Evolutionary conservation across 2,888 invertebrate species (phyloP).

Genomic region (Caenorhabditis wallacei): DNA sequence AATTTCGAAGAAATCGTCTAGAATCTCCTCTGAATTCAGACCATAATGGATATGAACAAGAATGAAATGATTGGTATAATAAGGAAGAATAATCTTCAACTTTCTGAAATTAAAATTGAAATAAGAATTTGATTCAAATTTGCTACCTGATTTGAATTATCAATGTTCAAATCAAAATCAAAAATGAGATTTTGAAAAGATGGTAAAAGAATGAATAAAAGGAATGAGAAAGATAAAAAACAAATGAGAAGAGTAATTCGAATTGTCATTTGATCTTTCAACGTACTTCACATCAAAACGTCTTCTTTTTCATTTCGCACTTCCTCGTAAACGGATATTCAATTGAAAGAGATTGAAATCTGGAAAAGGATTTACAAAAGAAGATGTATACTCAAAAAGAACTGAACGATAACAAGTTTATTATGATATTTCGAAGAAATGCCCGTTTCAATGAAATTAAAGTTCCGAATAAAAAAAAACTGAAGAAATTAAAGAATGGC

Average conservation of each 20-base stretch:
- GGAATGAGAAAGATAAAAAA: not conserved
- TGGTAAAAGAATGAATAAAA: not conserved
- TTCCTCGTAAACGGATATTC: not conserved
- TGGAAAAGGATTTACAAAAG: not conserved
- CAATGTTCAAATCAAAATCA: not conserved
- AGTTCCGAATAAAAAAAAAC: not conserved
- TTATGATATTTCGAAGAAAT: constrained; percentile 3
- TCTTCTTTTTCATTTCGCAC: not conserved
- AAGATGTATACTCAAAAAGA: not conserved
- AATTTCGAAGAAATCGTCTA: constrained; percentile 7
- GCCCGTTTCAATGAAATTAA: constrained; percentile 19
- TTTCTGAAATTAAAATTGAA: not conserved
- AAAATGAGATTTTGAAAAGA: not conserved
- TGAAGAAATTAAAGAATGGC: constrained; percentile 21
- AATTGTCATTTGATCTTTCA: constrained; percentile 6
- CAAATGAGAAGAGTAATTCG: not conserved
- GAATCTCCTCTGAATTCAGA: not conserved
- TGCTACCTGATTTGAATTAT: not conserved
- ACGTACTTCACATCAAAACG: constrained; percentile 6
- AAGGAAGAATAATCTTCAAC: not conserved
- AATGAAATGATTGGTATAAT: not conserved
- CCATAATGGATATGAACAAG: constrained; percentile 7
- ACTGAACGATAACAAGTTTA: constrained; percentile 16
- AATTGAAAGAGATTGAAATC: constrained; percentile 1
- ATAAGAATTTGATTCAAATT: too few species aligned